Percentiles rank a stretch among this genome's conserved stretches.
Evolutionary conservation across 2,113 vertebrate species (phyloP).

Genomic region (Serilophus lunatus): DNA sequence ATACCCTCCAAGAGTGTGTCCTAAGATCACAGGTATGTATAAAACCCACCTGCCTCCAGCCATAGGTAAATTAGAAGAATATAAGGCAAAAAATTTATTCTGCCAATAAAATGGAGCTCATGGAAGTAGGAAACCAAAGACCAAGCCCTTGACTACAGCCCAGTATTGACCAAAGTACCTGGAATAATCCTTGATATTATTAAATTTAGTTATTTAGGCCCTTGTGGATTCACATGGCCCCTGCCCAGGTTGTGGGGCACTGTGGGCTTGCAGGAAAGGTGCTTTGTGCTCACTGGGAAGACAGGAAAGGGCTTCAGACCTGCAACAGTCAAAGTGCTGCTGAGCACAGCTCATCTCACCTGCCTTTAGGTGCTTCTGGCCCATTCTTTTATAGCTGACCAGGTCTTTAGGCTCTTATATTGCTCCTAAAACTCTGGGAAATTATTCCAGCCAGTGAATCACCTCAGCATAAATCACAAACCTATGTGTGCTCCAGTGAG

Average conservation of each 20-base stretch:
- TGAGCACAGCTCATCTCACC: not conserved
- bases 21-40: not conserved
- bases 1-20: accelerated
- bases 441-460: not conserved
- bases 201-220: not conserved
- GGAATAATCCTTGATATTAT: not conserved
- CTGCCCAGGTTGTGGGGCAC: not conserved
- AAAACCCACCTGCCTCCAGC: not conserved
- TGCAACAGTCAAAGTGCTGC: not conserved
- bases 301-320: not conserved
- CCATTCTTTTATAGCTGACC: not conserved
- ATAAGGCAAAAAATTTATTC: not conserved
- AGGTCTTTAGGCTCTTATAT: not conserved
- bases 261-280: not conserved
- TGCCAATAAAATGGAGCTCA: not conserved
- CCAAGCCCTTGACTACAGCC: not conserved
- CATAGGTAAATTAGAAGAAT: not conserved
- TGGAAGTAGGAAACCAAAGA: not conserved
- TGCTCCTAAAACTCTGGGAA: not conserved
- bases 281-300: not conserved
- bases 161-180: not conserved
- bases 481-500: not conserved
- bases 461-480: not conserved
- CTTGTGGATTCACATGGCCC: not conserved
- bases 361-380: not conserved